Percentiles rank a stretch among this genome's conserved stretches.
Conservation (phyloP, 92 coral and sea anemone species). For the Scolanthus callimorphus region DNA sequence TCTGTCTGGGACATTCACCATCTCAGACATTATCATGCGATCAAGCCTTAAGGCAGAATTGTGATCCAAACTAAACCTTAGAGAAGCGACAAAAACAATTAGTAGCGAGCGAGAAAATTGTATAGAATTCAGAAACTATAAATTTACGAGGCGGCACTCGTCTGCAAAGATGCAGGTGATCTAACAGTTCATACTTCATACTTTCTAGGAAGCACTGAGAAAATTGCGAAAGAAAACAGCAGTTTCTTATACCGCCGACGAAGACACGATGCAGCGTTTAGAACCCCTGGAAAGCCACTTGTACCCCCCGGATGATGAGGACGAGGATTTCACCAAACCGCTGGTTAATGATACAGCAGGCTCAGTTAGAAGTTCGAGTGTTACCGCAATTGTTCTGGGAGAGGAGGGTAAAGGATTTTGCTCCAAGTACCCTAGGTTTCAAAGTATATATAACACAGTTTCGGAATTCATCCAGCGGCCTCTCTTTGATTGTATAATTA, state of each 20-base stretch:
- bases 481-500: conserved; percentile 57
- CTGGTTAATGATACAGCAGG: not conserved
- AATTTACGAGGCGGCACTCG: no score
- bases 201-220: conserved; percentile 55
- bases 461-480: conserved; percentile 40
- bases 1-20: no score
- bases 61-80: no score
- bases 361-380: not conserved
- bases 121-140: no score
- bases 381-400: not conserved
- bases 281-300: conserved; percentile 41
- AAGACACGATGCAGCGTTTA: conserved; percentile 38
- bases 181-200: no score
- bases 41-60: no score
- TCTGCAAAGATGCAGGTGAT: no score
- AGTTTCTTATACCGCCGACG: conserved; percentile 57
- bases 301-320: conserved; percentile 26
- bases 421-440: conserved; percentile 9
- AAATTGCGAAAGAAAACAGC: conserved; percentile 63
- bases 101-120: no score
- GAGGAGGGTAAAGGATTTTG: not conserved
- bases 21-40: no score
- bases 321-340: conserved; percentile 6
- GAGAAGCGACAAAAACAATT: no score
- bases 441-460: conserved; percentile 10